Percentiles rank a stretch among this genome's conserved stretches.
These are phyloP conservation scores for Irena cyanogastra DNA, from an alignment of 2,113 vertebrate species.

Conservation along the genomic window DNA sequence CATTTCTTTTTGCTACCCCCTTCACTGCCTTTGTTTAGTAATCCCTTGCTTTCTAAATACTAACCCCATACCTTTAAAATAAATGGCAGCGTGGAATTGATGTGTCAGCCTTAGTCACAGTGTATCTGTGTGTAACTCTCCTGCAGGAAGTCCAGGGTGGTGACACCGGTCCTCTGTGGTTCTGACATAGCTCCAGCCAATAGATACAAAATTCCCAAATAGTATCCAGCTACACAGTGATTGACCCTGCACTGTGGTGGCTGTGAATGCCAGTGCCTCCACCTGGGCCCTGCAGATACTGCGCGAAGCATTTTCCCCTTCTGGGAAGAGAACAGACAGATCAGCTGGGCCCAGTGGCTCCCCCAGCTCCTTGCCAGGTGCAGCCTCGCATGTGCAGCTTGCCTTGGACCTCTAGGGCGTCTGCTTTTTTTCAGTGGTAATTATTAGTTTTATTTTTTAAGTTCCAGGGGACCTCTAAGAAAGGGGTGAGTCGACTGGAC, in stretches of 20 bases:
- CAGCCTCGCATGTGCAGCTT: background rate
- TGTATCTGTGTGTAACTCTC: background rate
- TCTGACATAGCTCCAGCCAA: background rate
- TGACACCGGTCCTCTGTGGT: background rate
- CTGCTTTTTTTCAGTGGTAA: constrained; percentile 46
- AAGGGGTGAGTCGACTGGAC: constrained; percentile 93
- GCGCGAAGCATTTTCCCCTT: background rate
- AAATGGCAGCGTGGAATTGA: background rate
- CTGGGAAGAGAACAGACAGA: background rate
- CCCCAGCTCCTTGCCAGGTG: background rate
- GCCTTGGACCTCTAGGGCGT: background rate
- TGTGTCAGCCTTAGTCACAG: background rate
- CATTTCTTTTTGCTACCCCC: background rate
- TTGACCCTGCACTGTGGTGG: background rate
- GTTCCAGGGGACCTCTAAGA: constrained; percentile 90
- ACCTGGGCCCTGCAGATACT: rapidly evolving
- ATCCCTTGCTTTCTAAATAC: background rate
- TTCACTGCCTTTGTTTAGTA: background rate
- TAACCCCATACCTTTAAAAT: background rate
- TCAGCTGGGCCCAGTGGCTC: background rate
- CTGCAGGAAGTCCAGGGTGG: background rate
- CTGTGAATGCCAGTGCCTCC: background rate
- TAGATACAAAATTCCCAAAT: background rate
- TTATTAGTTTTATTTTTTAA: constrained; percentile 61
- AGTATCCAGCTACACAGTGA: background rate